Percentiles rank a stretch among this genome's conserved stretches.
Conservation (phyloP, 2,888 invertebrate species). For the Mylabris sibirica region DNA sequence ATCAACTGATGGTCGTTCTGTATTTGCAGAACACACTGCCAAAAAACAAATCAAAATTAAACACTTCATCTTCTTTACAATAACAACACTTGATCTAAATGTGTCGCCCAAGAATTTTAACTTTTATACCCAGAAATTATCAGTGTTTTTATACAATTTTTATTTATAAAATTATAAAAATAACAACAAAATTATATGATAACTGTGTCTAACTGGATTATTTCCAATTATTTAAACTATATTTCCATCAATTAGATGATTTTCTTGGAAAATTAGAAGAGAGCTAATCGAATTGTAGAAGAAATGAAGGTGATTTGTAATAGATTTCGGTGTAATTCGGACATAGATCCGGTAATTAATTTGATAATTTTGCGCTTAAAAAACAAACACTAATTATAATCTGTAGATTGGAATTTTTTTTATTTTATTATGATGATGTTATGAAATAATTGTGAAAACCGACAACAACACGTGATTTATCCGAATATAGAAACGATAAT, state of each 20-base stretch:
- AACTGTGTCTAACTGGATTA: neutral
- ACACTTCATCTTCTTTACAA: neutral
- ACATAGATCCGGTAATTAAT: neutral
- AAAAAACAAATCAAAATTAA: neutral
- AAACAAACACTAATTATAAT: neutral
- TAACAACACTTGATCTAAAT: neutral
- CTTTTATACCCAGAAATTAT: neutral
- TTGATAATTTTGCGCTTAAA: neutral
- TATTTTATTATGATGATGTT: neutral
- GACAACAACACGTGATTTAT: slow-evolving; percentile 6
- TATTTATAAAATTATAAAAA: neutral
- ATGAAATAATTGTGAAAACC: neutral
- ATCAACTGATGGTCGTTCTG: neutral
- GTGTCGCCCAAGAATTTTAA: neutral
- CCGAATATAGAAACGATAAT: neutral
- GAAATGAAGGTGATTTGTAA: neutral
- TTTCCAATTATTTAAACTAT: neutral
- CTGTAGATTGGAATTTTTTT: slow-evolving; percentile 1
- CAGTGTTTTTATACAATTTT: neutral
- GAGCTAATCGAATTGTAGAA: neutral
- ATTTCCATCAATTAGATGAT: neutral
- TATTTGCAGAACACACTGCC: neutral
- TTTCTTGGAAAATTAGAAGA: neutral
- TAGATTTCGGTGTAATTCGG: neutral
- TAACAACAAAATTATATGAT: neutral